These are phyloP conservation scores for Hirtodrosophila cameraria DNA, from an alignment of 2,888 invertebrate genomes.

Conservation along the genomic window DNA sequence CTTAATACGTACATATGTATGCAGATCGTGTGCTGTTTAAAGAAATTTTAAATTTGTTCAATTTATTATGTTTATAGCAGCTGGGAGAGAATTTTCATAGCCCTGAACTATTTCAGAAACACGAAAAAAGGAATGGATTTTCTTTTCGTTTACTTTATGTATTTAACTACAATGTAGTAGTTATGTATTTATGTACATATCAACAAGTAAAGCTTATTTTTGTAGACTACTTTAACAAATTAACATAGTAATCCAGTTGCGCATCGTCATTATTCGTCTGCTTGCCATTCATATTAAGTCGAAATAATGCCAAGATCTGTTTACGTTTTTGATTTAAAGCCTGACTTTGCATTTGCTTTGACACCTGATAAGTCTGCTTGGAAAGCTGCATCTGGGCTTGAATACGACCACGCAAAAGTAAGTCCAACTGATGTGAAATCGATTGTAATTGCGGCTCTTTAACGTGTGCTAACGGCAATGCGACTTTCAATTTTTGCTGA, in stretches of 20 bases:
- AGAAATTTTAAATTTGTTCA: no score
- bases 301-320: constrained; percentile 62
- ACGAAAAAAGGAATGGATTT: not conserved
- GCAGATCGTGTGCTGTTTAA: not conserved
- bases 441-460: constrained; percentile 38
- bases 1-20: no score
- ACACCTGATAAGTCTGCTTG: not conserved
- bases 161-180: constrained; percentile 1
- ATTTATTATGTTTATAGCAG: no score
- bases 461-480: no score
- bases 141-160: constrained; percentile 3
- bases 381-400: constrained; percentile 28
- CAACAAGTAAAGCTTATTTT: constrained; percentile 30
- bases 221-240: constrained; percentile 63
- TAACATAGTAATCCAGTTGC: constrained; percentile 49
- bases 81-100: no score
- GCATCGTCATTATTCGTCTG: not conserved
- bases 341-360: constrained; percentile 46
- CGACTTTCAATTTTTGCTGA: not conserved
- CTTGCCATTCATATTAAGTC: constrained; percentile 9
- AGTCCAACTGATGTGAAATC: constrained; percentile 66
- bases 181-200: constrained; percentile 26
- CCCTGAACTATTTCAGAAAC: no score
- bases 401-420: constrained; percentile 72
- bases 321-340: constrained; percentile 74